phyloP scores from a whole-genome alignment of 2,797 vertebrate genomes.

The Numenius phaeopus region DNA sequence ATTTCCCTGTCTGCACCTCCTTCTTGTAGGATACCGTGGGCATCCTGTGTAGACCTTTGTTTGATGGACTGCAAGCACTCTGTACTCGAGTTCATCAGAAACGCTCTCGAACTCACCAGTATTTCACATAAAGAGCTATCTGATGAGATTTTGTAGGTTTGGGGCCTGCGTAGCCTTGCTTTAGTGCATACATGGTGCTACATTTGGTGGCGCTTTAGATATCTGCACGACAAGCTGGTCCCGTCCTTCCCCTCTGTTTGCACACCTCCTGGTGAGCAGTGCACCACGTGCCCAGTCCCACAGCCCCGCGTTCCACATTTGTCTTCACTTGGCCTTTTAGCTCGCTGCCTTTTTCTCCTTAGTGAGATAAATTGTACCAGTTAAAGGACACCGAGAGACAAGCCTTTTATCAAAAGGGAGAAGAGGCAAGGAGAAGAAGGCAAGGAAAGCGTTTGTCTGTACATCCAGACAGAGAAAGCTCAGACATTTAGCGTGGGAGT shows the following conservation, averaged over 20 bases:
- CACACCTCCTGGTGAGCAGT: not conserved
- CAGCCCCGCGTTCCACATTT: not conserved
- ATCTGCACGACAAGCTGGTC: rapidly evolving
- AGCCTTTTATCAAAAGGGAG: not conserved
- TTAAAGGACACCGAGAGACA: not conserved
- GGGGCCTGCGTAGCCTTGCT: not conserved
- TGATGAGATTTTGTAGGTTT: not conserved
- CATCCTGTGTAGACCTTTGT: not conserved
- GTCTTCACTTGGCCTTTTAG: not conserved
- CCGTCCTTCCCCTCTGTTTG: not conserved
- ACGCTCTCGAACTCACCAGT: not conserved
- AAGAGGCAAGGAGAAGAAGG: not conserved
- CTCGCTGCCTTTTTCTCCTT: not conserved
- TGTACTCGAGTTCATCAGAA: not conserved
- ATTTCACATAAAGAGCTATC: not conserved
- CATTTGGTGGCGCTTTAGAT: not conserved
- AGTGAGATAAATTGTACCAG: not conserved
- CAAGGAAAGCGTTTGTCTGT: not conserved
- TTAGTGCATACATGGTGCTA: rapidly evolving
- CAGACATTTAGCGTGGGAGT: not conserved
- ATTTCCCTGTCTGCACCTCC: not conserved
- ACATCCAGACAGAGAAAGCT: not conserved
- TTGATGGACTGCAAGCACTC: not conserved
- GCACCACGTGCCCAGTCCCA: rapidly evolving
- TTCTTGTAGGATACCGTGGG: not conserved